Conservation (phyloP, 1,140 invertebrate genomes). For the Solenopsis fugax region DNA sequence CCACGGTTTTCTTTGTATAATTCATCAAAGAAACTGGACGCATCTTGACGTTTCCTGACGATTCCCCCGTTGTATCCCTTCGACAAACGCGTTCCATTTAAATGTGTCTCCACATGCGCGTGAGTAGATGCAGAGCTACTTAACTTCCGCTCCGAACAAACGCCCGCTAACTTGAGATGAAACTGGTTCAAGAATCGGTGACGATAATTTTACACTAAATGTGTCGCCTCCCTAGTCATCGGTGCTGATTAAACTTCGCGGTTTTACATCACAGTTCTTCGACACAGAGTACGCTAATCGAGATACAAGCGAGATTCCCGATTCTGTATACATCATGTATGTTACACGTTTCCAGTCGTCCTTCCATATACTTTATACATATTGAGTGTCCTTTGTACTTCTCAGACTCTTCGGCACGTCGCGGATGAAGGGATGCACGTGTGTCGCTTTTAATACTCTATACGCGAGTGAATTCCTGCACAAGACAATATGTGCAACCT, state of each 20-base stretch:
- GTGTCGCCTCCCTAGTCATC: slow-evolving; percentile 1
- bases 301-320: slow-evolving; percentile 49
- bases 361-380: slow-evolving; percentile 65
- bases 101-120: not conserved
- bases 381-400: slow-evolving; percentile 72
- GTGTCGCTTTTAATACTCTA: slow-evolving; percentile 1
- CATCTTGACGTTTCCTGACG: not conserved
- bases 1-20: not conserved
- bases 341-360: slow-evolving; percentile 61
- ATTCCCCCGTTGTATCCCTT: not conserved
- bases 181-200: slow-evolving; percentile 34
- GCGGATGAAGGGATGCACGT: slow-evolving; percentile 24
- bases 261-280: slow-evolving; percentile 61
- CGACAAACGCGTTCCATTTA: not conserved
- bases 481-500: not conserved
- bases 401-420: slow-evolving; percentile 62
- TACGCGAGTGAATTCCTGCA: not conserved
- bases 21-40: not conserved
- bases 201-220: slow-evolving; percentile 49
- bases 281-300: slow-evolving; percentile 46
- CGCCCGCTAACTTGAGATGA: slow-evolving; percentile 5
- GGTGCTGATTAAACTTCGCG: slow-evolving; percentile 42
- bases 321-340: slow-evolving; percentile 70
- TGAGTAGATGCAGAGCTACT: not conserved
- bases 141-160: slow-evolving; percentile 30